Evolutionary conservation across 2,797 vertebrate species (phyloP).

Genomic region (Glyptemys insculpta): DNA sequence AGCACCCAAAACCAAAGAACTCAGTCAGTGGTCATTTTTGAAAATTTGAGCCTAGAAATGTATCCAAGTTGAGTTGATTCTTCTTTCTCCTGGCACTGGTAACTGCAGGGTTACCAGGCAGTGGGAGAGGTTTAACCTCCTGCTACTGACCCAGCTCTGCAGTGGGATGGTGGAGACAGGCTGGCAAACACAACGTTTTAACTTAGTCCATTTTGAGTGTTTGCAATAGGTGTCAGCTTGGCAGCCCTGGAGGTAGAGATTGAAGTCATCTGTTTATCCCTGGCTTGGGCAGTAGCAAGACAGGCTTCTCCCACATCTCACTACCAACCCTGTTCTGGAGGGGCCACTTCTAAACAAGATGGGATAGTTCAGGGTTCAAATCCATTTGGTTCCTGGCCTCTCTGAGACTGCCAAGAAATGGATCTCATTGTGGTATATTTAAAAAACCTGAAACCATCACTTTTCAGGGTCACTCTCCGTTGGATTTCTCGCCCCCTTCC

Average conservation of each 20-base stretch:
- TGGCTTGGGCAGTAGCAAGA: background rate
- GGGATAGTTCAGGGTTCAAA: background rate
- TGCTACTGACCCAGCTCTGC: background rate
- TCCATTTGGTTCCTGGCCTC: background rate
- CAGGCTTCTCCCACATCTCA: background rate
- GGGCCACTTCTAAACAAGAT: background rate
- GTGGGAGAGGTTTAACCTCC: background rate
- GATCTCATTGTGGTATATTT: background rate
- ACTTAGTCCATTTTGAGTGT: background rate
- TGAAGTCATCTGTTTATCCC: background rate
- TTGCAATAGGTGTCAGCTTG: background rate
- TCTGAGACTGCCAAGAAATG: background rate
- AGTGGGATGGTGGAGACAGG: background rate
- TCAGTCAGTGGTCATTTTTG: background rate
- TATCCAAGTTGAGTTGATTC: background rate
- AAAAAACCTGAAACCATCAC: background rate
- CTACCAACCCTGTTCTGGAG: background rate
- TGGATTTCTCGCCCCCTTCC: background rate
- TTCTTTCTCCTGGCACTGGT: background rate
- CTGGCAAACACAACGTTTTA: background rate
- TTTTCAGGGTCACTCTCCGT: background rate
- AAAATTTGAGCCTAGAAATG: background rate
- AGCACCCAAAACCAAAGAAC: background rate
- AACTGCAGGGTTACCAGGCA: background rate
- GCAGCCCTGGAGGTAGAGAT: background rate